phyloP scores from a whole-genome alignment of 2,888 invertebrate genomes.

The Blera fallax region DNA sequence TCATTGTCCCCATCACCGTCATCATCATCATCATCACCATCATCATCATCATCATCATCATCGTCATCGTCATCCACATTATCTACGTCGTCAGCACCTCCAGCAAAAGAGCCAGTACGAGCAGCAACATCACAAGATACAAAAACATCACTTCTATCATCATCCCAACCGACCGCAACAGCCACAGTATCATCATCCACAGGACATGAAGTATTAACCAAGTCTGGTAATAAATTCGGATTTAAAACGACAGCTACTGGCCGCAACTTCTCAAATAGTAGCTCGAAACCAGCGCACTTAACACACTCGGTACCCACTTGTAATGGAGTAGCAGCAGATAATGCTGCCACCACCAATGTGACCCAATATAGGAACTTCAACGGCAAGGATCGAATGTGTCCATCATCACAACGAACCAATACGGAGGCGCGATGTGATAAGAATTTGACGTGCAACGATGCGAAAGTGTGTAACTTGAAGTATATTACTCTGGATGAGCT shows the following conservation, averaged over 20 bases:
- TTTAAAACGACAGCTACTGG: slow-evolving; percentile 77
- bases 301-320: slow-evolving; percentile 37
- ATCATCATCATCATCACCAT: slow-evolving; percentile 29
- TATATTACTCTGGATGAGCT: slow-evolving; percentile 78
- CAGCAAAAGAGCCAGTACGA: slow-evolving; percentile 39
- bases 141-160: slow-evolving; percentile 46
- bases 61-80: slow-evolving; percentile 54
- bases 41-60: slow-evolving; percentile 67
- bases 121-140: slow-evolving; percentile 52
- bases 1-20: slow-evolving; percentile 67
- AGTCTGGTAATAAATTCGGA: slow-evolving; percentile 65
- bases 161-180: slow-evolving; percentile 65
- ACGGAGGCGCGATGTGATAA: slow-evolving; percentile 43
- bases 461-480: slow-evolving; percentile 31
- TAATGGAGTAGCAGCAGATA: slow-evolving; percentile 58
- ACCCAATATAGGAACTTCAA: slow-evolving; percentile 55
- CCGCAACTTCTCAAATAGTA: slow-evolving; percentile 65
- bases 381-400: slow-evolving; percentile 49
- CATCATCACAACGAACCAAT: slow-evolving; percentile 47
- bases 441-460: slow-evolving; percentile 40
- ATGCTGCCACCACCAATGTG: slow-evolving; percentile 38
- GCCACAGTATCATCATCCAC: slow-evolving; percentile 42
- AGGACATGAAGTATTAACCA: slow-evolving; percentile 67
- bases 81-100: slow-evolving; percentile 38
- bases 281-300: slow-evolving; percentile 12